A percentile compares a stretch with the other conserved stretches of the same genome.
Evolutionary conservation across 2,797 vertebrate species (phyloP).

Genomic region (Tapera naevia): DNA sequence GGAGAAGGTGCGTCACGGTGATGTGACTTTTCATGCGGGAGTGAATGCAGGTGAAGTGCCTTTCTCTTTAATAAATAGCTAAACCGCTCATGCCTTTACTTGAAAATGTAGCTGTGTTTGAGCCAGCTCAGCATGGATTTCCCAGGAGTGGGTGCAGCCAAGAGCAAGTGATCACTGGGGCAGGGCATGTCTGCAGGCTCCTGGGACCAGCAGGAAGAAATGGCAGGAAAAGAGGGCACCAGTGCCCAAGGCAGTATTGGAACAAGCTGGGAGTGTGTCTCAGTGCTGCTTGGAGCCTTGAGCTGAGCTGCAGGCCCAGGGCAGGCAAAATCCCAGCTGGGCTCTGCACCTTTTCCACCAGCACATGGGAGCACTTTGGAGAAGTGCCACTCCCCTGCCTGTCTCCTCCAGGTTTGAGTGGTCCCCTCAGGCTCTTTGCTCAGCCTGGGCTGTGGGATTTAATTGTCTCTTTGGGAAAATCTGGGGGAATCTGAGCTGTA

Average conservation of each 20-base stretch:
- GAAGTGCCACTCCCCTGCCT: neutral
- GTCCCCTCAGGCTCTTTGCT: neutral
- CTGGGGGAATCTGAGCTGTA: neutral
- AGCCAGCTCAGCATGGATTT: neutral
- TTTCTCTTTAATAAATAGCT: neutral
- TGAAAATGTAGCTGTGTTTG: neutral
- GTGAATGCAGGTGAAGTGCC: neutral
- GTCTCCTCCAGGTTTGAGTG: neutral
- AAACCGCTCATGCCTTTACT: conserved; percentile 26
- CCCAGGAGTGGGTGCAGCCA: neutral
- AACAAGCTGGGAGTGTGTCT: neutral
- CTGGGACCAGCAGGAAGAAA: neutral
- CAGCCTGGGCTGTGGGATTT: neutral
- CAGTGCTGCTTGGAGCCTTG: neutral
- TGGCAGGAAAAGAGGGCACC: neutral
- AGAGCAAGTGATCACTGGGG: neutral
- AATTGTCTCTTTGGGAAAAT: neutral
- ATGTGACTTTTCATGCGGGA: neutral
- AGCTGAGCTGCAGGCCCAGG: neutral
- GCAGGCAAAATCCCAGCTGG: neutral
- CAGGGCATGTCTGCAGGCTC: neutral
- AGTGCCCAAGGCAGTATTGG: accelerated
- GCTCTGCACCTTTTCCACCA: neutral
- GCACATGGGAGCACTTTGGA: neutral
- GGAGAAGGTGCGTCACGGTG: neutral